phyloP scores from a whole-genome alignment of 2,888 invertebrate genomes.

The Gymnosoma rotundatum region DNA sequence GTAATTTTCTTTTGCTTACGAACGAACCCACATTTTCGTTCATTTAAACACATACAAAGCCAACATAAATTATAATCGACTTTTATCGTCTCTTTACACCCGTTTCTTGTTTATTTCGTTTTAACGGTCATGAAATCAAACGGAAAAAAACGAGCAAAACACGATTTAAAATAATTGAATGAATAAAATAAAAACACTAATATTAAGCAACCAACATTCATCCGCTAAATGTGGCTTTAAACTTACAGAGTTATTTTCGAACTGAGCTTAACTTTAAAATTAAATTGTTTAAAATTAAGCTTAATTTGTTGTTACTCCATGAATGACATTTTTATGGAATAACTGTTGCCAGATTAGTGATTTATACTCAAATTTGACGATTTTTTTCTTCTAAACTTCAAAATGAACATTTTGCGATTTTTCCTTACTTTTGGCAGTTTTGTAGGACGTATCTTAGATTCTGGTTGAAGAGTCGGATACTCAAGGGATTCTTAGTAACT shows the following conservation, averaged over 20 bases:
- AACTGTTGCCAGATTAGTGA: too few relatives aligned
- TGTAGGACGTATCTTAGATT: too few relatives aligned
- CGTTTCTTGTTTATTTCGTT: slow-evolving; percentile 46
- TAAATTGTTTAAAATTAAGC: slow-evolving; percentile 36
- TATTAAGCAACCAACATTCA: slow-evolving; percentile 38
- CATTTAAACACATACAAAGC: slow-evolving; percentile 21
- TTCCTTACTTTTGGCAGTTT: too few relatives aligned
- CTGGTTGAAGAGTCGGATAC: too few relatives aligned
- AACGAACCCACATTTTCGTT: slow-evolving; percentile 1
- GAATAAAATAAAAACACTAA: slow-evolving; percentile 10
- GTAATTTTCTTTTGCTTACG: slow-evolving; percentile 16
- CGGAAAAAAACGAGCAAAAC: background rate
- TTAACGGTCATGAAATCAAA: slow-evolving; percentile 52
- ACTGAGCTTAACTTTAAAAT: slow-evolving; percentile 62
- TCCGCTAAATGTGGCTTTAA: slow-evolving; percentile 70
- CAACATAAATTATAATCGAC: too few relatives aligned
- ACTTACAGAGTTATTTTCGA: slow-evolving; percentile 67
- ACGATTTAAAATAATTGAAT: slow-evolving; percentile 1
- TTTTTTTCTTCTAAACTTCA: too few relatives aligned
- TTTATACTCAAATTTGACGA: too few relatives aligned
- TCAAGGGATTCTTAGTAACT: too few relatives aligned
- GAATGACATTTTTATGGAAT: background rate
- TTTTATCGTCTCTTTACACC: slow-evolving; percentile 32
- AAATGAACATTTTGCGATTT: too few relatives aligned
- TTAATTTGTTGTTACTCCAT: background rate